Evolutionary conservation across 2,113 vertebrate genomes (phyloP).

Genomic region (Tragelaphus scriptus): DNA sequence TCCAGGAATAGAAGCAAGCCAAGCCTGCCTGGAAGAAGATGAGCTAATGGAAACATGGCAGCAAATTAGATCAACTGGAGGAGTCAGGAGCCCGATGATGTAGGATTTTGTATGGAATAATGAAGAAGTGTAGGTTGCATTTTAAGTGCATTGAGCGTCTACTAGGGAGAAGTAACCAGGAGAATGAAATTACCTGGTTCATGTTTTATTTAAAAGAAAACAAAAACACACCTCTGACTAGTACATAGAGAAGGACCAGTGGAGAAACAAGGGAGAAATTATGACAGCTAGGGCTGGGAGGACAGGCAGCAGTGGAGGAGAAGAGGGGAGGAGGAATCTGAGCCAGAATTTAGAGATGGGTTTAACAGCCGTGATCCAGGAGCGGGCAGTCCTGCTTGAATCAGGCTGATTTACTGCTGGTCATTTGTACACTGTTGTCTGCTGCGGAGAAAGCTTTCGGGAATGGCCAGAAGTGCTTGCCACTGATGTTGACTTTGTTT

Average conservation of each 20-base stretch:
- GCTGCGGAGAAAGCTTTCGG: background rate
- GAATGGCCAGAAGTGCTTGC: background rate
- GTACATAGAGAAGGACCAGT: background rate
- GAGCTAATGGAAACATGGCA: background rate
- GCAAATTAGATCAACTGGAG: background rate
- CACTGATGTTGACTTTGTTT: background rate
- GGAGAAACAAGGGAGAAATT: background rate
- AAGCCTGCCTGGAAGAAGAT: background rate
- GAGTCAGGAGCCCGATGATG: background rate
- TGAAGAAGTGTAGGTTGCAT: background rate
- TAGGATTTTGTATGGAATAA: background rate
- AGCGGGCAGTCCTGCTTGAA: background rate
- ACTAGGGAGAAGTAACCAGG: background rate
- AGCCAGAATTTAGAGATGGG: background rate
- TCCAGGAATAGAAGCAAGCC: background rate
- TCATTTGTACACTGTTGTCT: background rate
- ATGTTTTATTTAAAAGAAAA: background rate
- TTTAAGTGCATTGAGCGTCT: background rate
- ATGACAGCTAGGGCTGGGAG: background rate
- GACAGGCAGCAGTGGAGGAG: background rate
- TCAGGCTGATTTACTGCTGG: background rate
- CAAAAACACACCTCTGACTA: background rate
- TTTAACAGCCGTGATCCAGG: accelerated
- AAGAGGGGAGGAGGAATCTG: background rate
- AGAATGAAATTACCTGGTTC: background rate